These are phyloP conservation scores for Sinonovacula constricta DNA, from an alignment of 1,140 invertebrate genomes.

Conservation along the genomic window DNA sequence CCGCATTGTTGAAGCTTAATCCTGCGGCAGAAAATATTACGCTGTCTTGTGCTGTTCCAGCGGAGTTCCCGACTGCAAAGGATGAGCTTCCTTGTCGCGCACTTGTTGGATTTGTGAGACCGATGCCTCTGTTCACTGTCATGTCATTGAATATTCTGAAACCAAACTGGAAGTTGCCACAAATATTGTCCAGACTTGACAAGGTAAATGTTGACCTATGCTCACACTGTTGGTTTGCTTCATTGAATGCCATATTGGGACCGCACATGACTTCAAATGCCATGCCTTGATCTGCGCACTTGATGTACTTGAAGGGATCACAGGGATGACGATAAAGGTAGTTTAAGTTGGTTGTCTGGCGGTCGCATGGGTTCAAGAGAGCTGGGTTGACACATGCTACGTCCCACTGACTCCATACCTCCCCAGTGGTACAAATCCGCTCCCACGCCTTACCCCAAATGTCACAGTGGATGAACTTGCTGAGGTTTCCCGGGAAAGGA, in stretches of 20 bases:
- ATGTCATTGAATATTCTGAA: slow-evolving; percentile 19
- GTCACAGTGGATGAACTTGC: slow-evolving; percentile 63
- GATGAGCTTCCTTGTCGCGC: not conserved
- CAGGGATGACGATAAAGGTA: slow-evolving; percentile 46
- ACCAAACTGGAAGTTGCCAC: slow-evolving; percentile 29
- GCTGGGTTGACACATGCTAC: slow-evolving; percentile 49
- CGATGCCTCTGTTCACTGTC: not conserved
- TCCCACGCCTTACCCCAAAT: slow-evolving; percentile 63
- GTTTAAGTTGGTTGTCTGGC: slow-evolving; percentile 7
- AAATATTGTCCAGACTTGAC: slow-evolving; percentile 4
- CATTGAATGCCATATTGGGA: not conserved
- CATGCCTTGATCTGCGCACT: slow-evolving; percentile 11
- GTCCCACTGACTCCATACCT: slow-evolving; percentile 54
- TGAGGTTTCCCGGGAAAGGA: slow-evolving; percentile 49
- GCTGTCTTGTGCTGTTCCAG: not conserved
- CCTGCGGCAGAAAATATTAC: not conserved
- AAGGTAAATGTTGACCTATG: not conserved
- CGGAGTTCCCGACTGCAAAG: not conserved
- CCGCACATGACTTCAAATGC: slow-evolving; percentile 11
- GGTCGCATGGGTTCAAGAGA: slow-evolving; percentile 29
- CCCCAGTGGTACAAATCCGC: slow-evolving; percentile 38
- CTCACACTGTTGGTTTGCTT: slow-evolving; percentile 4
- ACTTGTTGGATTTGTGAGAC: not conserved
- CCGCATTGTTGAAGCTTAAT: not conserved
- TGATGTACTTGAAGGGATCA: slow-evolving; percentile 14